Evolutionary conservation across 2,797 vertebrate species (phyloP), one percentile per base, ranked within the genome.

Genomic region (Lithobates sylvaticus): DNA sequence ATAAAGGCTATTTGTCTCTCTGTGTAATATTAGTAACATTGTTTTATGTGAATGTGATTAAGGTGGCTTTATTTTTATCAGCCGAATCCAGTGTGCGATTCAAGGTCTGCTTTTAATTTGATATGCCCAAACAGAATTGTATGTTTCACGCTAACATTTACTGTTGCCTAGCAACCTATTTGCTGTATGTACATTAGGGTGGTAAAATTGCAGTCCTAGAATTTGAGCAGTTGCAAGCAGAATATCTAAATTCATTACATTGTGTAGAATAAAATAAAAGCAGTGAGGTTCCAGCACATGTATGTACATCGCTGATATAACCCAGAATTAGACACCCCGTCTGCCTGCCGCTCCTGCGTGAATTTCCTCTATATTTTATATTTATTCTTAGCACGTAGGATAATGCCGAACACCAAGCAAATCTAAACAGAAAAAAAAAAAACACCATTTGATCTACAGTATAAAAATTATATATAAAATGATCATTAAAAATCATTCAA

Each of bases 141-240:
- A 42, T 47, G 71, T 73, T 44, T 23, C 71, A 73, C 36, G 36
- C 71, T 26, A 77, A 36, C 13, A 21, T 50, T 44, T 47, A 26
- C 16, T 76, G 44, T 76, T 58, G 74, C 47, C 3, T 73, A 42
- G 71, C 71, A 44, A 72, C 70, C 70, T 42, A n/a, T 42, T 10
- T 73, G 39, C 21, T 13, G 71, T 44, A 32, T 71, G 39, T 44
- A 73, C 71, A 73, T 65, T 65, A 12, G 61, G 61, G 61, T 65
- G 61, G 61, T 21, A 23, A 12, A 9, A 47, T 76, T 29, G 6
- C 71, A 73, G 34, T 10, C n/a, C n/a, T 65, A 26, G 61, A 65
- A 26, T 13, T n/a, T n/a, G 61, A 65, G 61, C 61, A 8, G 61
- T 21, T 10, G 61, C 61, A 65, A 26, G 61, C 61, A 26, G 23